phyloP scores from a whole-genome alignment of 2,113 vertebrate species.

The Mustela lutreola region DNA sequence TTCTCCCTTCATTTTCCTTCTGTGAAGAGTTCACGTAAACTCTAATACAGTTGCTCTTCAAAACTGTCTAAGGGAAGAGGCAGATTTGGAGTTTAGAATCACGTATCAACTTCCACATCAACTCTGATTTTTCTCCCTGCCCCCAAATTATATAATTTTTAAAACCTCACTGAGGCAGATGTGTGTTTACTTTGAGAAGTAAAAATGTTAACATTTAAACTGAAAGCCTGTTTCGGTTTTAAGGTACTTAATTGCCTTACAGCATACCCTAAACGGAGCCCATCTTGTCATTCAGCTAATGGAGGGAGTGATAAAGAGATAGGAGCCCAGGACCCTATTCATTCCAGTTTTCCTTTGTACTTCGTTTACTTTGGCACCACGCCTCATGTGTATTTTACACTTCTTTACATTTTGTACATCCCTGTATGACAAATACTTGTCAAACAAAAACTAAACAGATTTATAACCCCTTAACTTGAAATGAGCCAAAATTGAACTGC shows the following conservation, averaged over 20 bases:
- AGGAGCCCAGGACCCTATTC: conserved; percentile 72
- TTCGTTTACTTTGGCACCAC: conserved; percentile 86
- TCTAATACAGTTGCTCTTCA: conserved; percentile 41
- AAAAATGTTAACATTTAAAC: conserved; percentile 81
- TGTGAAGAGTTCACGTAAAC: background rate
- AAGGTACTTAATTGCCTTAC: conserved; percentile 83
- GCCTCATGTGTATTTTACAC: conserved; percentile 88
- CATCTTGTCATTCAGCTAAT: conserved; percentile 82
- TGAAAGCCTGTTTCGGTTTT: conserved; percentile 80
- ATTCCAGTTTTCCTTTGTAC: conserved; percentile 80
- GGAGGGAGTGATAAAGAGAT: conserved; percentile 83
- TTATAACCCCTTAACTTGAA: conserved; percentile 87
- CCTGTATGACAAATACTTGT: conserved; percentile 90
- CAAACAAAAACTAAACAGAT: conserved; percentile 90
- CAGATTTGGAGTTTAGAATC: conserved; percentile 60
- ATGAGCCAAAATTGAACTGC: conserved; percentile 87
- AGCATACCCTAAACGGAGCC: conserved; percentile 78
- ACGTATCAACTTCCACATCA: conserved; percentile 49
- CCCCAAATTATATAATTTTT: conserved; percentile 58
- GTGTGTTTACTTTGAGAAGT: conserved; percentile 80
- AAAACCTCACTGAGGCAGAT: conserved; percentile 67
- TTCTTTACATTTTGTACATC: conserved; percentile 88
- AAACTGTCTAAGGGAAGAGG: conserved; percentile 74
- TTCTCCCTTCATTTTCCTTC: conserved; percentile 37
- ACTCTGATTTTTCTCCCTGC: background rate